phyloP scores from a whole-genome alignment of 2,888 invertebrate genomes.

The Pecten maximus region DNA sequence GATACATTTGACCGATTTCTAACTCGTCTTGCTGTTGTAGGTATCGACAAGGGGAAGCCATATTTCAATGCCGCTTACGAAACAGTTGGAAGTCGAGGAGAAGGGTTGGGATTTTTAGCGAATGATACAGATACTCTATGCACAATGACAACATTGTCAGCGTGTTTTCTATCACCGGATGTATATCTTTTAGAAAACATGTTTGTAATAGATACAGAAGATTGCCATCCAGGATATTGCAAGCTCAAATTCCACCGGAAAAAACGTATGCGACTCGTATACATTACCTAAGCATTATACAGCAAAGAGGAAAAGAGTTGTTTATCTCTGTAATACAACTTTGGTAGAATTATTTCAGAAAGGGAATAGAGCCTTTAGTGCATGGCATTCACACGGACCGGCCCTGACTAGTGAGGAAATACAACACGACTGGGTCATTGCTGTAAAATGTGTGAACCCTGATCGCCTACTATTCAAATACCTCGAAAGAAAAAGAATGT shows the following conservation, averaged over 20 bases:
- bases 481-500: neutral
- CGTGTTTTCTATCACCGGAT: neutral
- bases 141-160: neutral
- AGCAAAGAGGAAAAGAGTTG: neutral
- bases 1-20: neutral
- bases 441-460: neutral
- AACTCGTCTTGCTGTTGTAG: neutral
- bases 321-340: neutral
- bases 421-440: neutral
- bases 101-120: neutral
- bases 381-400: neutral
- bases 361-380: neutral
- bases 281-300: neutral
- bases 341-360: neutral
- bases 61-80: neutral
- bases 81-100: neutral
- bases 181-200: neutral
- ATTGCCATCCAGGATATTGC: neutral
- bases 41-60: neutral
- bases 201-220: neutral
- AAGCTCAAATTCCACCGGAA: neutral
- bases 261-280: neutral
- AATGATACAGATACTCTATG: neutral
- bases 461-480: neutral
- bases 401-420: neutral